Evolutionary conservation across 2,888 invertebrate species (phyloP).

Genomic region (Lepidochitona cinerea): DNA sequence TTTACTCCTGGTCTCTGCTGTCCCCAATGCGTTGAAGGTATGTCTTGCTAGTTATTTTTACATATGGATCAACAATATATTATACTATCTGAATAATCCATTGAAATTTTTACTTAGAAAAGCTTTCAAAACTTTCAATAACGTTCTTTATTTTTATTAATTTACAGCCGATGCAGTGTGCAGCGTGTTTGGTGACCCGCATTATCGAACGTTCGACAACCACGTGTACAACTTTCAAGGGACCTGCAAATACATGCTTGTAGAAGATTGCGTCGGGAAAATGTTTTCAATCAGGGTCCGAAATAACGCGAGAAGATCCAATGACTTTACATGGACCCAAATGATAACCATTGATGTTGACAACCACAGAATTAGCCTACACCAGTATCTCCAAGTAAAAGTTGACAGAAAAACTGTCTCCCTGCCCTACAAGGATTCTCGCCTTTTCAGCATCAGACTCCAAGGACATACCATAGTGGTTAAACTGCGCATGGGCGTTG

Average conservation of each 20-base stretch:
- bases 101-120: no score
- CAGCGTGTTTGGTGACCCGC: slow-evolving; percentile 95
- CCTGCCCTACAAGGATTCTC: slow-evolving; percentile 78
- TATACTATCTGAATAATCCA: no score
- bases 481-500: slow-evolving; percentile 77
- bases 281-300: slow-evolving; percentile 90
- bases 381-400: slow-evolving; percentile 87
- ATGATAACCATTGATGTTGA: slow-evolving; percentile 80
- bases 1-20: slow-evolving; percentile 87
- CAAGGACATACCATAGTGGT: slow-evolving; percentile 70
- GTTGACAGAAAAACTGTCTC: slow-evolving; percentile 83
- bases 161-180: slow-evolving; percentile 86
- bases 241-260: slow-evolving; percentile 86
- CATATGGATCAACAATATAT: no score
- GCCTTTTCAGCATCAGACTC: slow-evolving; percentile 73
- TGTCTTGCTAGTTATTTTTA: no score
- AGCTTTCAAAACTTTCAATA: no score
- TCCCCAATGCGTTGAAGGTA: slow-evolving; percentile 88
- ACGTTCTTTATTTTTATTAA: slow-evolving; percentile 24
- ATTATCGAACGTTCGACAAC: slow-evolving; percentile 95
- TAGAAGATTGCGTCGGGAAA: slow-evolving; percentile 81
- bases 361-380: slow-evolving; percentile 74
- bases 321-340: slow-evolving; percentile 91
- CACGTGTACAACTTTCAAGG: slow-evolving; percentile 91
- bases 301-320: slow-evolving; percentile 86